Percentiles rank a stretch among this genome's conserved stretches.
Conservation (phyloP, 2,888 invertebrate genomes). For the Dendrolimus houi region DNA sequence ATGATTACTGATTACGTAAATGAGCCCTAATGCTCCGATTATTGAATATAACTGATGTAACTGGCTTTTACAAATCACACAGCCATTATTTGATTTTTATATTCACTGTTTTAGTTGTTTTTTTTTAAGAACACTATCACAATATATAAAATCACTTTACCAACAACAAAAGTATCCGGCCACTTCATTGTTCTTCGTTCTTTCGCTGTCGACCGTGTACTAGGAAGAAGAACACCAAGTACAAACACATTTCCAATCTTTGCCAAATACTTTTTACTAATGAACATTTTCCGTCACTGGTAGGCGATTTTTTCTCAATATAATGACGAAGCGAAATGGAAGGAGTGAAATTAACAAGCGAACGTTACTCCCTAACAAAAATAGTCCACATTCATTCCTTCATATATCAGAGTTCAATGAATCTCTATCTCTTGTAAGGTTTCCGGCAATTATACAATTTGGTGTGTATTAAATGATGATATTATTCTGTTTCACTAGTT, state of each 20-base stretch:
- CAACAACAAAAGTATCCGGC: conserved; percentile 50
- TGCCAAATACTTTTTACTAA: conserved; percentile 60
- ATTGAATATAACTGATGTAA: too few species aligned
- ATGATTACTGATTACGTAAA: too few species aligned
- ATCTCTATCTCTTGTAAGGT: background rate
- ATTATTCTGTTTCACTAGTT: too few species aligned
- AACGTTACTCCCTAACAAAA: conserved; percentile 39
- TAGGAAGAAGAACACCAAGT: conserved; percentile 36
- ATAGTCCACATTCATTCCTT: conserved; percentile 16
- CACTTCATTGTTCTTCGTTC: conserved; percentile 50
- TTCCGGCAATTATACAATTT: too few species aligned
- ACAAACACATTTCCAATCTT: conserved; percentile 41
- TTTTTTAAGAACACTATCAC: background rate
- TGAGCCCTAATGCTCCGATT: too few species aligned
- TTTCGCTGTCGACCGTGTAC: conserved; percentile 46
- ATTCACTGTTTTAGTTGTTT: too few species aligned
- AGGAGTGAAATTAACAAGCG: conserved; percentile 28
- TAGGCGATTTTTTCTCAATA: conserved; percentile 29
- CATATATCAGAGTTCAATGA: conserved; percentile 3
- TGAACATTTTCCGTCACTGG: conserved; percentile 39
- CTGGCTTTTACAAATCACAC: too few species aligned
- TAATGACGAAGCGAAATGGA: conserved; percentile 19
- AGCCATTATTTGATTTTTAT: too few species aligned
- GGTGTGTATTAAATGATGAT: too few species aligned
- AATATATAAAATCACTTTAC: conserved; percentile 37